Evolutionary conservation across 2,888 invertebrate genomes (phyloP).

Genomic region (Mythimna pallens): DNA sequence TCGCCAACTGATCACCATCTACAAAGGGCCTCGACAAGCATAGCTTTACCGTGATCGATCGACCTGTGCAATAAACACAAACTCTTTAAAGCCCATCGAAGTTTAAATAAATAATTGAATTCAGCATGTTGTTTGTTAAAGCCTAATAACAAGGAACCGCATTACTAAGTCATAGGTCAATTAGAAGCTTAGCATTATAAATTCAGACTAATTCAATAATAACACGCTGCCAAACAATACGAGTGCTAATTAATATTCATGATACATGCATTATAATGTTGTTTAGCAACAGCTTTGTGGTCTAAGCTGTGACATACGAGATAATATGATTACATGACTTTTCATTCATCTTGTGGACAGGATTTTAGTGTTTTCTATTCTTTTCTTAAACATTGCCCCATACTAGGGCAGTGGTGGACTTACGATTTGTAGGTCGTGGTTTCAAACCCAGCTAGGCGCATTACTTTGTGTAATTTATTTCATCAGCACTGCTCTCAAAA

Average conservation of each 20-base stretch:
- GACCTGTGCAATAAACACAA: background rate
- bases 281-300: slow-evolving; percentile 24
- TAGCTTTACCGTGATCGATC: background rate
- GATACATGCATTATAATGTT: slow-evolving; percentile 35
- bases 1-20: background rate
- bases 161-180: slow-evolving; percentile 50
- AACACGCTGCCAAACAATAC: slow-evolving; percentile 47
- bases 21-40: no score
- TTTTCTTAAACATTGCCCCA: no score
- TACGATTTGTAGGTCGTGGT: no score
- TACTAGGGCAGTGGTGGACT: no score
- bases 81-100: background rate
- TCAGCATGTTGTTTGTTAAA: slow-evolving; percentile 6
- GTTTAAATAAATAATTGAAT: slow-evolving; percentile 1
- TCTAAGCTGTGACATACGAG: background rate
- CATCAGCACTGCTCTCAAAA: no score
- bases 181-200: slow-evolving; percentile 49
- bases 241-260: slow-evolving; percentile 44
- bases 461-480: no score
- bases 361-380: no score
- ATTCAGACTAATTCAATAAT: slow-evolving; percentile 55
- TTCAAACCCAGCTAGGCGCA: no score
- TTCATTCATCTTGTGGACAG: background rate
- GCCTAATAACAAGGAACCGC: slow-evolving; percentile 6
- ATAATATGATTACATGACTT: background rate